Evolutionary conservation across 2,113 vertebrate genomes (phyloP).

Genomic region (Urocitellus parryii): DNA sequence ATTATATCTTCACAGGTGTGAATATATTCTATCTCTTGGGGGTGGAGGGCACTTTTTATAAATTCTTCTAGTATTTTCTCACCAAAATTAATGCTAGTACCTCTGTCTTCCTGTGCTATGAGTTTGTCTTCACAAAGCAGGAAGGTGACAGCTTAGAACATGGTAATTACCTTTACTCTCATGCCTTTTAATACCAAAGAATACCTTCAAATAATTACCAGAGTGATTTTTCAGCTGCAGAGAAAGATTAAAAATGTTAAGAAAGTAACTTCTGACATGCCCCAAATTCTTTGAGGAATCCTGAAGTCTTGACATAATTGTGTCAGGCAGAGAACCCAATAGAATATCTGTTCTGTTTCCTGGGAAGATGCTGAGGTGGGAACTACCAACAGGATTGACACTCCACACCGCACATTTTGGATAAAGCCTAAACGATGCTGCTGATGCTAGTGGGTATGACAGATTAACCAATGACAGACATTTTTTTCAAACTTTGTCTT

Average conservation of each 20-base stretch:
- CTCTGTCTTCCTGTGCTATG: background rate
- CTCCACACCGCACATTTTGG: background rate
- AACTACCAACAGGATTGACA: background rate
- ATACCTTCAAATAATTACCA: background rate
- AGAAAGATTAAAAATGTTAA: background rate
- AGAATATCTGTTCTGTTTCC: background rate
- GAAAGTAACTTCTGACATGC: background rate
- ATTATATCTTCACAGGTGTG: background rate
- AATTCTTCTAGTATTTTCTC: background rate
- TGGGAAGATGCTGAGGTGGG: background rate
- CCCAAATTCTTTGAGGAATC: background rate
- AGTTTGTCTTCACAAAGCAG: background rate
- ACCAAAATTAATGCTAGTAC: background rate
- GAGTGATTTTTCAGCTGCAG: background rate
- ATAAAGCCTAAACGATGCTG: background rate
- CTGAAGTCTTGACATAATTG: slow-evolving; percentile 1
- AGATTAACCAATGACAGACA: background rate
- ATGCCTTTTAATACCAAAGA: background rate
- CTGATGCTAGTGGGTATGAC: background rate
- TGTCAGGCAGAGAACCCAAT: background rate
- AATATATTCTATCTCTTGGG: background rate
- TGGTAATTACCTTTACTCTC: background rate
- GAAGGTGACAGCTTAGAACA: background rate
- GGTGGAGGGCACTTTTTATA: background rate
- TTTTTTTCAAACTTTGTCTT: background rate